Conservation (phyloP, 2,113 vertebrate genomes). For the Pan troglodytes region NHGRI_mPanTro3-v2.1_pri NC_072412.2:82852001-82852500, state of each 20-base stretch:
- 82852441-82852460: constrained; percentile 12
- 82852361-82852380: not conserved
- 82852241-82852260: not conserved
- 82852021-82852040: not conserved
- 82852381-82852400: not conserved
- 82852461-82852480: not conserved
- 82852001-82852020: not conserved
- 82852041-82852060: constrained; percentile 97
- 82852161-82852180: constrained; percentile 99
- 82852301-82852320: not conserved
- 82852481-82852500: not conserved
- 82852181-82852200: constrained; percentile 97
- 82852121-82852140: constrained; percentile 95
- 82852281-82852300: constrained; percentile 11
- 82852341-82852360: not conserved
- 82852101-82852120: constrained; percentile 98
- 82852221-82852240: constrained; percentile 88
- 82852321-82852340: not conserved
- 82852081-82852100: constrained; percentile 99
- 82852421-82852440: not conserved
- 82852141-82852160: constrained; percentile 98
- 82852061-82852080: constrained; percentile 97
- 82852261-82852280: not conserved
- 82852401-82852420: not conserved
- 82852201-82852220: constrained; percentile 96